These are phyloP conservation scores for Takifugu bimaculatus DNA, from an alignment of 2,113 vertebrate species.

Conservation along the genomic window DNA sequence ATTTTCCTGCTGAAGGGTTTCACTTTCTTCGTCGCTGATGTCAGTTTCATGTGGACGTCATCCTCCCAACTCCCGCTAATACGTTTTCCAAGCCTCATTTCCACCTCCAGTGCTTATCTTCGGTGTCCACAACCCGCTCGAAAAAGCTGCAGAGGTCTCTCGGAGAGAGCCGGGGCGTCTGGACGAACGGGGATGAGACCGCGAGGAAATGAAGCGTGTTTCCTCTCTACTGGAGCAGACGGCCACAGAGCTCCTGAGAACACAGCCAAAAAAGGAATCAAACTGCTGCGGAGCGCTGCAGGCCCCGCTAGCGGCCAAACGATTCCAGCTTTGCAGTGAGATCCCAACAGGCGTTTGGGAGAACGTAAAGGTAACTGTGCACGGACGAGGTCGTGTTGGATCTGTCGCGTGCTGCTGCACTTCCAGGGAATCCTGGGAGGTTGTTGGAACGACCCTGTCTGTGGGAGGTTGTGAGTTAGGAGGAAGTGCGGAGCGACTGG, in stretches of 20 bases:
- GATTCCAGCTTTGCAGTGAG: slow-evolving; percentile 69
- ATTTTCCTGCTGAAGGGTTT: no score
- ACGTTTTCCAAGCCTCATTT: neutral
- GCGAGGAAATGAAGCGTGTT: slow-evolving; percentile 61
- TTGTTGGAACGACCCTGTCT: slow-evolving; percentile 16
- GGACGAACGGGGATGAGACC: slow-evolving; percentile 31
- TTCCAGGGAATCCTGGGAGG: slow-evolving; percentile 3
- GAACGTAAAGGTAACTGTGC: slow-evolving; percentile 47
- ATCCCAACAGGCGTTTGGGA: slow-evolving; percentile 25
- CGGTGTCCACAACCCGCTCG: slow-evolving; percentile 21
- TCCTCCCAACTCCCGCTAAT: neutral
- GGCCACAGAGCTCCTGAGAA: slow-evolving; percentile 59
- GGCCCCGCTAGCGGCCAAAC: slow-evolving; percentile 65
- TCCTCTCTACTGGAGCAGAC: slow-evolving; percentile 53
- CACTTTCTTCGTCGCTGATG: slow-evolving; percentile 70
- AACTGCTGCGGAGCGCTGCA: slow-evolving; percentile 44
- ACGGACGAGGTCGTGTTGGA: slow-evolving; percentile 11
- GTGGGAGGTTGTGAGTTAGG: slow-evolving; percentile 9
- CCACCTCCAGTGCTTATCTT: neutral
- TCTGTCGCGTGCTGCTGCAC: neutral
- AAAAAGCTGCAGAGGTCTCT: slow-evolving; percentile 23
- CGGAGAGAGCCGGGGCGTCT: slow-evolving; percentile 23
- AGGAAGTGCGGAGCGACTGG: slow-evolving; percentile 20
- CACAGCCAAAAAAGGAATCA: slow-evolving; percentile 79
- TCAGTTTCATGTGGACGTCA: neutral